Evolutionary conservation across 2,888 invertebrate genomes (phyloP).

Genomic region (Dexiosoma caninum): DNA sequence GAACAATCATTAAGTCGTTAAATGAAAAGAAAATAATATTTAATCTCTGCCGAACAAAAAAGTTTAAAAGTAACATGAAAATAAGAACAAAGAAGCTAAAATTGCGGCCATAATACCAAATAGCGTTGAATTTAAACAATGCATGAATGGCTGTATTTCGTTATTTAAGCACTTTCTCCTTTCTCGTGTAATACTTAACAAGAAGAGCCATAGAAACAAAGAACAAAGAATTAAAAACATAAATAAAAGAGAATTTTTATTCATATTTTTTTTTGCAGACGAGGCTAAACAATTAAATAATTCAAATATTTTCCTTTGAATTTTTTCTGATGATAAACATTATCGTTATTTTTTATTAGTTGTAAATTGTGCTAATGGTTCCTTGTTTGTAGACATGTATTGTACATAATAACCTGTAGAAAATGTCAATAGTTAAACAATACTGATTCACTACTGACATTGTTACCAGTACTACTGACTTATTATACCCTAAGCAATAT

Average conservation of each 20-base stretch:
- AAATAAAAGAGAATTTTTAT: conserved; percentile 6
- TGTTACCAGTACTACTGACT: too few species aligned
- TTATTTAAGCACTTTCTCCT: conserved; percentile 1
- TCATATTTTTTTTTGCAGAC: not conserved
- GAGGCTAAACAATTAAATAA: conserved; percentile 9
- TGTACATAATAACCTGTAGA: too few species aligned
- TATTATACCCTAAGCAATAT: too few species aligned
- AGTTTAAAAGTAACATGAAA: not conserved
- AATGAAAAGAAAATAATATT: not conserved
- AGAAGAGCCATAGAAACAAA: conserved; percentile 4
- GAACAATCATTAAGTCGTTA: not conserved
- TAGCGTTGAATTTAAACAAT: conserved; percentile 38
- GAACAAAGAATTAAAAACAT: not conserved
- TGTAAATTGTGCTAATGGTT: not conserved
- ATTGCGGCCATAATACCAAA: conserved; percentile 30
- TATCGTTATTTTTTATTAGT: conserved; percentile 18
- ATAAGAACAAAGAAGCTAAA: not conserved
- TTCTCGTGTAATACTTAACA: not conserved
- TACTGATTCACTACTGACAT: too few species aligned
- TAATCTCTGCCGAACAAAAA: not conserved
- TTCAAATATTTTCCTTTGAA: not conserved
- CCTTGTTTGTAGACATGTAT: not conserved
- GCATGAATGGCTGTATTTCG: not conserved
- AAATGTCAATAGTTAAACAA: too few species aligned
- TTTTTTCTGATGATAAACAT: conserved; percentile 14